Evolutionary conservation across 1,140 invertebrate genomes (phyloP).

Genomic region (Heliconius hermathena): DNA sequence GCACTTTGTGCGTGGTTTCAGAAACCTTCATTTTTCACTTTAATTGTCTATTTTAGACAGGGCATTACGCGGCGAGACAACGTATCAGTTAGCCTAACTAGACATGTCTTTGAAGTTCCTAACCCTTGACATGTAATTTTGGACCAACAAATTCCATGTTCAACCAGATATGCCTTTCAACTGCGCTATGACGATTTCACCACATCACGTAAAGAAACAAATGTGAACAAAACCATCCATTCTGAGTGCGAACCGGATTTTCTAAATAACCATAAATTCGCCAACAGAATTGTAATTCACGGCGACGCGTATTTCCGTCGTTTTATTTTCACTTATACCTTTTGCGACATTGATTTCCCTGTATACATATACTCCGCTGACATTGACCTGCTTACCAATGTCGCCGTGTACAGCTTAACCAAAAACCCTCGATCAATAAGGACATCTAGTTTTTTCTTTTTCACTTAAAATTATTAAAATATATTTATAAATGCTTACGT

Average conservation of each 20-base stretch:
- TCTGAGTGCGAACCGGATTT: slow-evolving; percentile 8
- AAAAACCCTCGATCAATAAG: slow-evolving; percentile 48
- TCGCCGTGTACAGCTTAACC: slow-evolving; percentile 42
- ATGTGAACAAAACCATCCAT: neutral
- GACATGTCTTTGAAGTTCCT: too few relatives aligned
- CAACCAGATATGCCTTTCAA: neutral
- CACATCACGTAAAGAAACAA: neutral
- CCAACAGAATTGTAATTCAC: slow-evolving; percentile 46
- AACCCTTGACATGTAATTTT: neutral
- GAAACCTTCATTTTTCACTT: neutral
- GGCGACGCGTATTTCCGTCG: slow-evolving; percentile 46
- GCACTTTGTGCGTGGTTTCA: too few relatives aligned
- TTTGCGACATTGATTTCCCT: slow-evolving; percentile 23
- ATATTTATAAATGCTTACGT: neutral
- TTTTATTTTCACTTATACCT: slow-evolving; percentile 44
- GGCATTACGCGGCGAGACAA: too few relatives aligned
- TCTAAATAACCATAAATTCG: slow-evolving; percentile 18
- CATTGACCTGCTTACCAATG: slow-evolving; percentile 71
- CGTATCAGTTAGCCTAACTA: too few relatives aligned
- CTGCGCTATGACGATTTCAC: neutral
- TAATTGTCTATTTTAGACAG: neutral
- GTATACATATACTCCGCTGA: slow-evolving; percentile 39
- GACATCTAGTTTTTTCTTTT: slow-evolving; percentile 41
- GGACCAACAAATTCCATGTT: neutral
- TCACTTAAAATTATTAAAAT: slow-evolving; percentile 10